phyloP scores from a whole-genome alignment of 2,888 invertebrate species.

The Microplitis manilae region DNA sequence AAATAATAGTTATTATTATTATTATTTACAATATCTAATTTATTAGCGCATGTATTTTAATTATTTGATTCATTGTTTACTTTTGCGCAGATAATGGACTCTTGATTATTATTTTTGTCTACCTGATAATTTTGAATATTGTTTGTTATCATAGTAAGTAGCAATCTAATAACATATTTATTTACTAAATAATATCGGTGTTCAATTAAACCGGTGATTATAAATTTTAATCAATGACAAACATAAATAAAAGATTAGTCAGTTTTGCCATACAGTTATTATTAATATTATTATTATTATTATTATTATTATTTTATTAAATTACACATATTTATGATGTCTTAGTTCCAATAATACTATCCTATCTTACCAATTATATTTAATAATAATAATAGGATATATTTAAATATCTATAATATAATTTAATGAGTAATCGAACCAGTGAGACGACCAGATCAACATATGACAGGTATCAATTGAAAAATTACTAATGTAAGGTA shows the following conservation, averaged over 20 bases:
- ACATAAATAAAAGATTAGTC: neutral
- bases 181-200: constrained; percentile 3
- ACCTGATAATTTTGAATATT: neutral
- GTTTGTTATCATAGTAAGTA: neutral
- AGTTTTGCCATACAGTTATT: neutral
- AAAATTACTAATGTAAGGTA: neutral
- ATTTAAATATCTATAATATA: neutral
- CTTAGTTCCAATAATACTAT: neutral
- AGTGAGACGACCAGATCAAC: constrained; percentile 8
- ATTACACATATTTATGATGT: neutral
- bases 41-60: neutral
- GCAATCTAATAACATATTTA: constrained; percentile 2
- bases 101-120: neutral
- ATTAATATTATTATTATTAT: neutral
- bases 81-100: neutral
- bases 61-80: constrained; percentile 2
- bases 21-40: constrained; percentile 21
- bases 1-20: constrained; percentile 15
- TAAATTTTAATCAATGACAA: neutral
- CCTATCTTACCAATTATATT: neutral
- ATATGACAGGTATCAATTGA: neutral
- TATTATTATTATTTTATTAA: neutral
- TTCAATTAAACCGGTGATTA: constrained; percentile 14
- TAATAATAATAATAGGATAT: constrained; percentile 2
- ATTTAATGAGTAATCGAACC: constrained; percentile 24